Evolutionary conservation across 2,888 invertebrate species (phyloP).

Genomic region (Sinhomidia bicolor): DNA sequence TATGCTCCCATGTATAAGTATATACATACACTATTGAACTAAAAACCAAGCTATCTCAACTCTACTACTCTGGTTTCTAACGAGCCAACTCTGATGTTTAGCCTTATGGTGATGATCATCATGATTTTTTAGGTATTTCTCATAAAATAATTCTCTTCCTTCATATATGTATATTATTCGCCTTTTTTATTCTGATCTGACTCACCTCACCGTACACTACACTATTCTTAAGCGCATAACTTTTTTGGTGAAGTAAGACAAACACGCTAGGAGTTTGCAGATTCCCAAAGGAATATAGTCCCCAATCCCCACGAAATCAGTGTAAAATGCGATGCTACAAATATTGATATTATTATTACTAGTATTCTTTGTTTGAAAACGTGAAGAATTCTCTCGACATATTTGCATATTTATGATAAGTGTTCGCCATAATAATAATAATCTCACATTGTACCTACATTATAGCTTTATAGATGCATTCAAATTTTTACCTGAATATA

Average conservation of each 20-base stretch:
- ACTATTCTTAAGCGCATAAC: too few species aligned
- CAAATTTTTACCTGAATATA: neutral
- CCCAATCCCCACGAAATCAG: constrained; percentile 15
- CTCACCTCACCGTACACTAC: too few species aligned
- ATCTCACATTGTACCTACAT: constrained; percentile 25
- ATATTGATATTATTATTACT: neutral
- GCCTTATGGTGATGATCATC: neutral
- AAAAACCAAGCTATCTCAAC: neutral
- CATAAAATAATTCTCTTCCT: constrained; percentile 42
- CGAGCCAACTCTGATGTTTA: neutral
- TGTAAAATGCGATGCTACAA: neutral
- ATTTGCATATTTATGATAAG: constrained; percentile 31
- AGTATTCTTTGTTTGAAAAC: neutral
- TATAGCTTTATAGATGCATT: neutral
- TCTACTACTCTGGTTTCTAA: neutral
- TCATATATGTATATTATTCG: neutral
- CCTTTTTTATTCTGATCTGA: neutral
- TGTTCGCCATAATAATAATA: neutral
- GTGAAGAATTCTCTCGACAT: constrained; percentile 4
- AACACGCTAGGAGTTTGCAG: neutral
- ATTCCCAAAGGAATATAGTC: neutral
- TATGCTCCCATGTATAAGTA: neutral
- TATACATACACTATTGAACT: neutral
- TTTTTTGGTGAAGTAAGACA: neutral
- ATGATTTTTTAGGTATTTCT: constrained; percentile 32